phyloP scores from a whole-genome alignment of 2,797 vertebrate genomes.

The Neomorphus geoffroyi region DNA sequence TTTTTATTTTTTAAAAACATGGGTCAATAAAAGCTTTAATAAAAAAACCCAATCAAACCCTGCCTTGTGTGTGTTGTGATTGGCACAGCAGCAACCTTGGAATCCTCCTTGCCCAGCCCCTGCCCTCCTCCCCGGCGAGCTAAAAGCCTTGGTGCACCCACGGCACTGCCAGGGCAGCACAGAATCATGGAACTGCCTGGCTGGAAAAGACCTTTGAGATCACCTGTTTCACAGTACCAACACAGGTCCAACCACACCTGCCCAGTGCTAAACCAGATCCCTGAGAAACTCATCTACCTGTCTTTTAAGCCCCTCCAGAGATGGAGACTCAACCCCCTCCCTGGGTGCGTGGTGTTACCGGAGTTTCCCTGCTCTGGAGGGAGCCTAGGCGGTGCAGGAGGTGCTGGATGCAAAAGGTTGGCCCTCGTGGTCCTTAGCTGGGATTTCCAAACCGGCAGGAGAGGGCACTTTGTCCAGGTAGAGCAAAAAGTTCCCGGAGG shows the following conservation, averaged over 20 bases:
- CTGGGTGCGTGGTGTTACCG: fast-evolving
- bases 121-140: not conserved
- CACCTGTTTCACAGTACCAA: no score
- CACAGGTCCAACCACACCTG: no score
- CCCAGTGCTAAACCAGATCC: no score
- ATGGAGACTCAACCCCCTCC: no score
- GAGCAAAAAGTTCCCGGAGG: not conserved
- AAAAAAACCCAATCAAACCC: not conserved
- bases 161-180: not conserved
- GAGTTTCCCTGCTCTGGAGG: not conserved
- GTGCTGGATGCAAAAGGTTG: not conserved
- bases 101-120: not conserved
- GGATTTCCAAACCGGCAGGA: not conserved
- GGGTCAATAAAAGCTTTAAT: not conserved
- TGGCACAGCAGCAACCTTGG: not conserved
- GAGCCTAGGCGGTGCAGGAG: not conserved
- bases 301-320: no score
- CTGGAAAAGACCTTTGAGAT: no score
- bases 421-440: not conserved
- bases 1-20: not conserved
- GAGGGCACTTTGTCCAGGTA: not conserved
- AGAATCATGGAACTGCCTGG: no score
- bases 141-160: not conserved
- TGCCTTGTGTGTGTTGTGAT: fast-evolving
- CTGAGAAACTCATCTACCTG: no score